These are phyloP conservation scores for Burhinus bistriatus DNA, from an alignment of 2,113 vertebrate species.

Conservation along the genomic window DNA sequence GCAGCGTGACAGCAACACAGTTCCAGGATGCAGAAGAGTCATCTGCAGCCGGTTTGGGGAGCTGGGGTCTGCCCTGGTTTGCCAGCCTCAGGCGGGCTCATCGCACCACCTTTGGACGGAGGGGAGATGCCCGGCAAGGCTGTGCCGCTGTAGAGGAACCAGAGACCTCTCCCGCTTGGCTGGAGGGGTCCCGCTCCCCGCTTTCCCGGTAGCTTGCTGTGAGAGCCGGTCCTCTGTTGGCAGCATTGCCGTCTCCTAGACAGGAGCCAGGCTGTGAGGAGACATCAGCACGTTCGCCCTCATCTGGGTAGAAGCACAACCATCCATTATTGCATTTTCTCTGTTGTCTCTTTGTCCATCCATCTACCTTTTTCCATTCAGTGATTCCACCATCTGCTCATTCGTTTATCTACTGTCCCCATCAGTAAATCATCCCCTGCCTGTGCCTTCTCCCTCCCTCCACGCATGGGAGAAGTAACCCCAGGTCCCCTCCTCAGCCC, in stretches of 20 bases:
- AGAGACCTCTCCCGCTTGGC: neutral
- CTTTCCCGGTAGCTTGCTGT: neutral
- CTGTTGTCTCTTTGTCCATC: conserved; percentile 19
- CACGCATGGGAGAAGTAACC: neutral
- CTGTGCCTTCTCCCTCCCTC: neutral
- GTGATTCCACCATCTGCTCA: conserved; percentile 59
- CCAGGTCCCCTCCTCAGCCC: neutral
- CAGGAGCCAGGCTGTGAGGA: neutral
- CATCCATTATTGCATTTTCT: neutral
- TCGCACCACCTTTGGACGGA: fast-evolving
- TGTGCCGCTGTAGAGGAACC: neutral
- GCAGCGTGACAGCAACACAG: neutral
- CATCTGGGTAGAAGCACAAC: neutral
- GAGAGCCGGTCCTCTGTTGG: neutral
- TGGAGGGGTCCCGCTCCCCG: fast-evolving
- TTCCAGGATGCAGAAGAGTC: neutral
- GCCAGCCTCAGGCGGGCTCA: neutral
- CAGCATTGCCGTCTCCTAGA: neutral
- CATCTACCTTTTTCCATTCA: conserved; percentile 44
- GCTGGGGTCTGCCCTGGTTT: neutral
- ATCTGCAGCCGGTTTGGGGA: no score
- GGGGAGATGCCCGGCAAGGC: neutral
- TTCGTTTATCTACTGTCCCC: neutral
- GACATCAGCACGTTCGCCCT: neutral
- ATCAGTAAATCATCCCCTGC: neutral